Evolutionary conservation across 92 coral and sea anemone genomes (phyloP), one percentile per base, ranked within the genome.

Genomic region (Palythoa heliodiscus): DNA sequence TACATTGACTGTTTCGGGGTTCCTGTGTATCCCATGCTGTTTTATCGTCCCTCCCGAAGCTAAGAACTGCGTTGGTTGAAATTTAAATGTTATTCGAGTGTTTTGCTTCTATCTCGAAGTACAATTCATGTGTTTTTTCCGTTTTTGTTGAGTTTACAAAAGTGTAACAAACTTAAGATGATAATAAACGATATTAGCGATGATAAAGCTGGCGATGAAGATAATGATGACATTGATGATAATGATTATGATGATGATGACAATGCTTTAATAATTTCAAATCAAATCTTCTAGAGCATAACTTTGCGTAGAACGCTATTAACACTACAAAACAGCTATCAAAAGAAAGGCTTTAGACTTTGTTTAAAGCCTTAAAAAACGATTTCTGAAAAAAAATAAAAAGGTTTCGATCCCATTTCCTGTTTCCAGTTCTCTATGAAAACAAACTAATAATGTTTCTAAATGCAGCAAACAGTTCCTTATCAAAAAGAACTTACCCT

Each of bases 401-500:
- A 29, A 29, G 35, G 35, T 29, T 29, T 29, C 35, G 35, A 43
- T 43, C 50, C 50, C 6, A 43, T 43, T 43, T 43, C 9, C 50
- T 43, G 50, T 43, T 43, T 43, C 50, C 50, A 43, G 50, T 43
- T 43, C 9, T 43, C 50, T 43, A 43, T 43, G 50, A 7, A 43
- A 43, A 43, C 9, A 43, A 43, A 8, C 9, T 8, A 43, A 43
- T 43, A 8, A 6, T 8, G 50, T 43, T 43, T 43, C 50, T 43
- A 43, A 43, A 43, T 43, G 50, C 6, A 43, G 50, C 9, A 43
- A 43, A 43, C 9, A 5, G 50, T 43, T 29, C 35, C 35, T 29
- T 0, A 29, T n/a, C 17, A 58, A 58, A 3, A 15, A 58, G 20
- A 58, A 13, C 20, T 15, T 58, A 63, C 69, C 94, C 96, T 71